These are phyloP conservation scores for Eristalis arbustorum DNA, from an alignment of 2,888 invertebrate species.

Conservation along the genomic window DNA sequence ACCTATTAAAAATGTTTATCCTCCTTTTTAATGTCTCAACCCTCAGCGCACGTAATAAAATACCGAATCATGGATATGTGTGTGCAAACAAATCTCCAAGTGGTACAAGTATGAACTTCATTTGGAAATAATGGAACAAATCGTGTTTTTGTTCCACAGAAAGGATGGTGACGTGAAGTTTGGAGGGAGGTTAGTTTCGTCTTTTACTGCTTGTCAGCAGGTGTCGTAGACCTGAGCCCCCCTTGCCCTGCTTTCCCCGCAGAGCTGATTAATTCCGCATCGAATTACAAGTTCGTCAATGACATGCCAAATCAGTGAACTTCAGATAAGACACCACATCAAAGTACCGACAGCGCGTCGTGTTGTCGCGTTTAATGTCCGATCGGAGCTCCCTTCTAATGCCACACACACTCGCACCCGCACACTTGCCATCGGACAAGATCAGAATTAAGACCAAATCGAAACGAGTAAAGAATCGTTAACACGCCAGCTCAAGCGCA, in stretches of 20 bases:
- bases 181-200: background rate
- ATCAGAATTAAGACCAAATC: background rate
- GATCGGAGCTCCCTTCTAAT: no score
- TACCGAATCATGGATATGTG: background rate
- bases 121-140: background rate
- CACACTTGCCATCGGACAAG: background rate
- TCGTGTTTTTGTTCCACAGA: background rate
- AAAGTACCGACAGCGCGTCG: background rate
- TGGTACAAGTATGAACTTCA: background rate
- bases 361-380: background rate
- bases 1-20: background rate
- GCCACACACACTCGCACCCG: background rate
- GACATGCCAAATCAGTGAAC: background rate
- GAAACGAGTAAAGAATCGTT: background rate
- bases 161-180: background rate
- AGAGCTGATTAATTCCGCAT: background rate
- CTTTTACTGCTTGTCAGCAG: background rate
- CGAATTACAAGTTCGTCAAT: background rate
- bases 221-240: background rate
- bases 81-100: background rate
- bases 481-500: background rate
- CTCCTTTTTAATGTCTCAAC: background rate
- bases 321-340: background rate
- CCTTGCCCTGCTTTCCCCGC: no score
- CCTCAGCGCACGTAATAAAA: background rate